These are phyloP conservation scores for Acanthurus leucopareius DNA, from an alignment of 2,797 vertebrate genomes.

Conservation along the genomic window DNA sequence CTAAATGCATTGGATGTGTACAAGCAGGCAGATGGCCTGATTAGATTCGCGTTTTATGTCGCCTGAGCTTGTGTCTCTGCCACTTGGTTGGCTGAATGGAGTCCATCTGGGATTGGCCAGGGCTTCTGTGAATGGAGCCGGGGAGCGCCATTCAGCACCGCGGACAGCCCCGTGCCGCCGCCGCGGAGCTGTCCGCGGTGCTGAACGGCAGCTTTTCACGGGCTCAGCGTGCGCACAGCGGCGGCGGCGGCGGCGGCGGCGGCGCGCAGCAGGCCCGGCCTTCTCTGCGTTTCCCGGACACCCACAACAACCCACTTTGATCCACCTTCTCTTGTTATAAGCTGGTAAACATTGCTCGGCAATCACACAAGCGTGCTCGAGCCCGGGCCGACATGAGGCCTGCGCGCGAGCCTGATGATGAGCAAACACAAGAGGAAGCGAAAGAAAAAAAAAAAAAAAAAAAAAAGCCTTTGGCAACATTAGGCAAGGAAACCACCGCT, in stretches of 20 bases:
- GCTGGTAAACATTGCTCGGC: conserved; percentile 33
- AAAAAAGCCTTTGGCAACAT: conserved; percentile 74
- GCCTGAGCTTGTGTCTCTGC: conserved; percentile 47
- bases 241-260: too few species aligned
- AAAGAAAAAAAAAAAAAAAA: conserved; percentile 1
- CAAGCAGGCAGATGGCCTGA: conserved; percentile 62
- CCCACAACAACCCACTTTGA: conserved; percentile 3
- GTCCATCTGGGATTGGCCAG: conserved; percentile 74
- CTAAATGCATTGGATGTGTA: conserved; percentile 15
- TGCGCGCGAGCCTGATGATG: conserved; percentile 29
- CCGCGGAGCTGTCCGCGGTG: conserved; percentile 48
- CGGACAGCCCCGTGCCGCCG: conserved; percentile 58
- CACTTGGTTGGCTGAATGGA: conserved; percentile 70
- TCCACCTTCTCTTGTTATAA: not conserved
- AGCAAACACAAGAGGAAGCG: conserved; percentile 70
- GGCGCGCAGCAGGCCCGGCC: not conserved
- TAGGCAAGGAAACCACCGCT: conserved; percentile 81
- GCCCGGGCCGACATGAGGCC: conserved; percentile 19
- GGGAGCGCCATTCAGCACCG: conserved; percentile 74
- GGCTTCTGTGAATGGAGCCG: conserved; percentile 79
- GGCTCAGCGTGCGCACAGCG: not conserved
- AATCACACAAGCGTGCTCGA: conserved; percentile 12
- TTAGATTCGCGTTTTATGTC: conserved; percentile 40
- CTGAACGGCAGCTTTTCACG: conserved; percentile 21
- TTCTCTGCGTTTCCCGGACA: conserved; percentile 4